phyloP scores from a whole-genome alignment of 2,888 invertebrate species.

The Orchesella flavescens region DNA sequence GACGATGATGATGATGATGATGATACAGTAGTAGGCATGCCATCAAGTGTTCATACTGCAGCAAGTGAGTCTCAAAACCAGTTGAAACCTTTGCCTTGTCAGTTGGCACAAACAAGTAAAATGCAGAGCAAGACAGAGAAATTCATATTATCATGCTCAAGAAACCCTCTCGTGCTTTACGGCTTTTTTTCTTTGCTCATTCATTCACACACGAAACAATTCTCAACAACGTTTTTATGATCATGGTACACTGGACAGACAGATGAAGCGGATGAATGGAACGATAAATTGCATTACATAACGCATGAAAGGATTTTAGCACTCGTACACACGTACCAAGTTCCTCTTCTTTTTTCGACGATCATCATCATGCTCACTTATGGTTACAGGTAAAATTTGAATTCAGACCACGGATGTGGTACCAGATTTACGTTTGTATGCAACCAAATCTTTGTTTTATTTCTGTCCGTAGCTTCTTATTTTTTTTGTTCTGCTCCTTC shows the following conservation, averaged over 20 bases:
- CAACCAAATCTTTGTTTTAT: neutral
- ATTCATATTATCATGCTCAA: constrained; percentile 52
- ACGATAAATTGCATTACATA: constrained; percentile 61
- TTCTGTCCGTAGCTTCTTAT: neutral
- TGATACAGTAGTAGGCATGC: neutral
- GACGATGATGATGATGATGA: neutral
- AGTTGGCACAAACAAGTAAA: constrained; percentile 12
- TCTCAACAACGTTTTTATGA: constrained; percentile 52
- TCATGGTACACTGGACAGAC: constrained; percentile 62
- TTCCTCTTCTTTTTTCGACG: constrained; percentile 16
- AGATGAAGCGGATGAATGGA: constrained; percentile 64
- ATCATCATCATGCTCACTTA: neutral
- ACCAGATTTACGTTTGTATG: constrained; percentile 29
- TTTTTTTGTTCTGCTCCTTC: neutral
- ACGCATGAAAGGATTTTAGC: constrained; percentile 57
- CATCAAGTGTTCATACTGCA: neutral
- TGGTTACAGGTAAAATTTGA: constrained; percentile 31
- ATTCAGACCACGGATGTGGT: constrained; percentile 41
- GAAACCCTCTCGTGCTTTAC: constrained; percentile 55
- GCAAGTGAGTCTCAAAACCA: no score
- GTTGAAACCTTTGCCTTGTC: neutral
- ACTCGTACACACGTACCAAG: neutral
- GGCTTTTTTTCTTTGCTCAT: constrained; percentile 29
- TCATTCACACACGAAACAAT: constrained; percentile 63
- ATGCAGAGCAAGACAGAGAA: constrained; percentile 7